A percentile compares a stretch with the other conserved stretches of the same genome.
Conservation (phyloP, 2,888 invertebrate genomes). For the Dryococelus australis region DNA sequence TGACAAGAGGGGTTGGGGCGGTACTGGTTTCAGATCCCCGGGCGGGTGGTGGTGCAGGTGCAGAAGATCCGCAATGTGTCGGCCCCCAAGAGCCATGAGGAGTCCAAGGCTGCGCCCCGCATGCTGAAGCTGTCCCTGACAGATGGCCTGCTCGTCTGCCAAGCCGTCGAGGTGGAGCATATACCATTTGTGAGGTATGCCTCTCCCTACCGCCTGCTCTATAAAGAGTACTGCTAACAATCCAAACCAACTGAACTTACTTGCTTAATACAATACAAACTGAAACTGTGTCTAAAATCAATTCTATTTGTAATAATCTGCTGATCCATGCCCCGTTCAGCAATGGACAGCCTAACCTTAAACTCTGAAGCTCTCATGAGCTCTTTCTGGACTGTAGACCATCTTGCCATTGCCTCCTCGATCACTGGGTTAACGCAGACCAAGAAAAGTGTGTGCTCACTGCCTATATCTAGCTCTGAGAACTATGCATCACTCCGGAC, state of each 20-base stretch:
- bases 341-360: too few relatives aligned
- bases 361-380: too few relatives aligned
- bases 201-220: background rate
- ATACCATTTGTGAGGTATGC: slow-evolving; percentile 65
- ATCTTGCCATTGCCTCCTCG: too few relatives aligned
- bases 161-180: slow-evolving; percentile 79
- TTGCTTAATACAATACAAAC: too few relatives aligned
- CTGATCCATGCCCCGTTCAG: too few relatives aligned
- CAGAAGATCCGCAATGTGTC: slow-evolving; percentile 88
- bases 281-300: too few relatives aligned
- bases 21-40: slow-evolving; percentile 59
- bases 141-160: slow-evolving; percentile 81
- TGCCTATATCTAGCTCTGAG: too few relatives aligned
- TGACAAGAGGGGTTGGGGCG: slow-evolving; percentile 40
- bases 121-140: slow-evolving; percentile 85
- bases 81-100: slow-evolving; percentile 90
- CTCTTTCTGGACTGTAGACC: too few relatives aligned
- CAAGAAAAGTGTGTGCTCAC: too few relatives aligned
- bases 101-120: slow-evolving; percentile 80
- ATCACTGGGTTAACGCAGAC: too few relatives aligned
- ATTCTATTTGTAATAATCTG: too few relatives aligned
- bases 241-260: background rate
- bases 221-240: background rate
- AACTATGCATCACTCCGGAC: too few relatives aligned
- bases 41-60: slow-evolving; percentile 77